phyloP scores from a whole-genome alignment of 2,888 invertebrate species.

The Megamerina dolium region DNA sequence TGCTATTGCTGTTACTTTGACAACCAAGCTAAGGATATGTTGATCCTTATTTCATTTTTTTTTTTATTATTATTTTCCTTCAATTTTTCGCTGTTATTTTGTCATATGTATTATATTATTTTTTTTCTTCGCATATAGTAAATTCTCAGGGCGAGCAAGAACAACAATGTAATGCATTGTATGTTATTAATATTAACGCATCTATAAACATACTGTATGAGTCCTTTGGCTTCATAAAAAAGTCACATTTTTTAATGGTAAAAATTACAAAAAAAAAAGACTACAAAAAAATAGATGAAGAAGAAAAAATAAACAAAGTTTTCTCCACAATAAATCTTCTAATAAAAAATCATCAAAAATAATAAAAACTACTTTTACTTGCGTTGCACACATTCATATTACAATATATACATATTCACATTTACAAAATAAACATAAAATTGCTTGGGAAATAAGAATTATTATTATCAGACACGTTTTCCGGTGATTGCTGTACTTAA shows the following conservation, averaged over 20 bases:
- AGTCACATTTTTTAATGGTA: too few species aligned
- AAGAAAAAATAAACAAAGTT: conserved; percentile 10
- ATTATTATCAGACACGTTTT: conserved; percentile 40
- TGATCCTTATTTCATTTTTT: too few species aligned
- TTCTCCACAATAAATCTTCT: conserved; percentile 5
- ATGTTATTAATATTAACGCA: conserved; percentile 39
- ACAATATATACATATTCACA: too few species aligned
- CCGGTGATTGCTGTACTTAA: conserved; percentile 32
- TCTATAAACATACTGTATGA: conserved; percentile 17
- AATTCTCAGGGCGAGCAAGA: too few species aligned
- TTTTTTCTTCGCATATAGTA: background rate
- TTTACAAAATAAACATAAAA: conserved; percentile 23
- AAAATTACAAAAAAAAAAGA: too few species aligned
- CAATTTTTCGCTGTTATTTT: background rate
- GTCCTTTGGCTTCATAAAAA: background rate
- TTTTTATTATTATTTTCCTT: background rate
- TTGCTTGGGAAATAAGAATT: conserved; percentile 25
- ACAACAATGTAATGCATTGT: conserved; percentile 13
- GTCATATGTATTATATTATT: conserved; percentile 7
- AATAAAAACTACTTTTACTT: conserved; percentile 38
- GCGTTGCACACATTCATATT: too few species aligned
- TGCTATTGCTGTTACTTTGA: too few species aligned
- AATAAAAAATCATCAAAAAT: conserved; percentile 18
- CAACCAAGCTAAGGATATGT: too few species aligned
- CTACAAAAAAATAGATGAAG: conserved; percentile 19